A percentile compares a stretch with the other conserved stretches of the same genome.
These are phyloP conservation scores for Pipa parva DNA, from an alignment of 2,113 vertebrate genomes.

Conservation along the genomic window DNA sequence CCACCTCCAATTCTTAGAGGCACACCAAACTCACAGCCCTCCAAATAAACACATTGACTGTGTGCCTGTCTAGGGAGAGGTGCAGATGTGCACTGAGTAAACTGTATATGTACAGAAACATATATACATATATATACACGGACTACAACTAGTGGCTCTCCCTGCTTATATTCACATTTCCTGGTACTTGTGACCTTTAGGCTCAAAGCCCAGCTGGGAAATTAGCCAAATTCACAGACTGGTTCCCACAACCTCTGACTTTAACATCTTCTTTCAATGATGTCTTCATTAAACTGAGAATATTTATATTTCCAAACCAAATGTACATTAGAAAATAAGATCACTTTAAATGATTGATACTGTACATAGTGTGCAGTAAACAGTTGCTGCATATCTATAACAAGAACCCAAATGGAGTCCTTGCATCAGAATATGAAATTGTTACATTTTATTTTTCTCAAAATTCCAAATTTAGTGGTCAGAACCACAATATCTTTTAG, in stretches of 20 bases:
- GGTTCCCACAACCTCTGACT: constrained; percentile 18
- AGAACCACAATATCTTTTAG: neutral
- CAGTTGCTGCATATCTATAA: too few relatives aligned
- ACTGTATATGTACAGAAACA: constrained; percentile 15
- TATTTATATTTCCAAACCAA: too few relatives aligned
- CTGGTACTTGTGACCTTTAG: constrained; percentile 28
- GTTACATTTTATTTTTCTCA: neutral
- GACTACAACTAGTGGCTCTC: neutral
- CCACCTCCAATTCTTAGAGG: constrained; percentile 4
- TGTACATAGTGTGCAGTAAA: too few relatives aligned
- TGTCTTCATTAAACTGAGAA: neutral
- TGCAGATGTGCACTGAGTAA: constrained; percentile 26
- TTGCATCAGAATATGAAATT: neutral
- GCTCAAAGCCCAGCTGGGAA: constrained; percentile 25
- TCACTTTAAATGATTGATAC: too few relatives aligned
- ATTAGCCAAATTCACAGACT: constrained; percentile 4
- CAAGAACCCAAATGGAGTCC: too few relatives aligned
- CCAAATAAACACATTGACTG: constrained; percentile 13
- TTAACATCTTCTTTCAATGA: neutral
- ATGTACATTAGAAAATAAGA: too few relatives aligned
- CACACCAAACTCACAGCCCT: neutral
- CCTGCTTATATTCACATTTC: constrained; percentile 25
- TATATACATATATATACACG: constrained; percentile 7
- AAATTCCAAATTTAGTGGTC: neutral
- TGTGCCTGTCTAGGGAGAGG: neutral